phyloP scores from a whole-genome alignment of 1,140 invertebrate species.

The Nixonia krombeini region DNA sequence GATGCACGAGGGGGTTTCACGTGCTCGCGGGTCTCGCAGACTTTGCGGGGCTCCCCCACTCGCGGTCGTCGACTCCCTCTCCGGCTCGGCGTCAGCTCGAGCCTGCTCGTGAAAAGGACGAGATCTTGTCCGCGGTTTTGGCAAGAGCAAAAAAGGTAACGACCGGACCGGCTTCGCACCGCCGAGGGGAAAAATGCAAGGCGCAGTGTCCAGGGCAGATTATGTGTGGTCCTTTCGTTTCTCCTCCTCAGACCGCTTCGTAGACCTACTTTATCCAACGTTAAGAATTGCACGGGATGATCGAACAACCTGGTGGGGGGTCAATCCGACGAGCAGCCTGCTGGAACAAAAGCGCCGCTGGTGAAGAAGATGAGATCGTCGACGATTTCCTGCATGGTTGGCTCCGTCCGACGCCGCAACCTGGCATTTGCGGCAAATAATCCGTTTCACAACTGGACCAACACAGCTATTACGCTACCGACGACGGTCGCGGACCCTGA shows the following conservation, averaged over 20 bases:
- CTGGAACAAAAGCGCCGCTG: constrained; percentile 39
- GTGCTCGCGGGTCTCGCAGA: constrained; percentile 49
- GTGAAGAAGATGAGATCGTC: constrained; percentile 38
- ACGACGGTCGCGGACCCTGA: constrained; percentile 16
- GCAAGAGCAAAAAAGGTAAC: constrained; percentile 31
- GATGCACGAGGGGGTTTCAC: constrained; percentile 62
- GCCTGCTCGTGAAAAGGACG: constrained; percentile 10
- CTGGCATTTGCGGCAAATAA: constrained; percentile 25
- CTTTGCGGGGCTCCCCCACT: constrained; percentile 42
- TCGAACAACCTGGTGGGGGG: too few relatives aligned
- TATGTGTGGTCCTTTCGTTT: constrained; percentile 34
- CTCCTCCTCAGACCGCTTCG: constrained; percentile 18
- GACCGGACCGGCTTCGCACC: constrained; percentile 8
- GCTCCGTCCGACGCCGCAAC: constrained; percentile 32
- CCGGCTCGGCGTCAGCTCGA: constrained; percentile 17
- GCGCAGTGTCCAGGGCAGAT: constrained; percentile 25
- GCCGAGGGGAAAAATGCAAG: not conserved
- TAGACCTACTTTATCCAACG: constrained; percentile 61
- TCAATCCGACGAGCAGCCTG: constrained; percentile 44
- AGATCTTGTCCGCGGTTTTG: too few relatives aligned
- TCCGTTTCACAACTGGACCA: constrained; percentile 11
- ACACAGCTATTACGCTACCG: constrained; percentile 15
- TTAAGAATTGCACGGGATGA: constrained; percentile 50
- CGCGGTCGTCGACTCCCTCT: constrained; percentile 45
- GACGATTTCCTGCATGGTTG: constrained; percentile 59